Evolutionary conservation across 2,797 vertebrate genomes (phyloP), one percentile per base, ranked within the genome.

Genomic region (Anableps anableps): DNA sequence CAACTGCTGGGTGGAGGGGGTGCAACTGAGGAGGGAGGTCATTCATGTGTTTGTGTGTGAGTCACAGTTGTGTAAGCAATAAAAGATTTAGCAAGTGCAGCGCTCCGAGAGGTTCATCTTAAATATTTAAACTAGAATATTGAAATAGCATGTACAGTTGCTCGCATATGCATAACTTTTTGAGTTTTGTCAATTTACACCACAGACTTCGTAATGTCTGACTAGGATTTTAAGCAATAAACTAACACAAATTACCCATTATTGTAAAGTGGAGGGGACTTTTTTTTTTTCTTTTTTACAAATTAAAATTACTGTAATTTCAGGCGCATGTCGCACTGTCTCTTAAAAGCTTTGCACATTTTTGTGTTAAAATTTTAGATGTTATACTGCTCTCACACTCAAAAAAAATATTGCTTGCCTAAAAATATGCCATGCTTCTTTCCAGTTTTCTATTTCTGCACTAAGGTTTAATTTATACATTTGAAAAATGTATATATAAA

Each of bases 1-100:
- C 88, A 50, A 82, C 82, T 29, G 55, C 19, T 34, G 53, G 72
- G 74, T 68, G 50, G 78, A 45, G 16, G 83, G 74, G 86, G 75
- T 6, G 80, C 74, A 84, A 38, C 71, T 84, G 79, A 79, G 85
- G 87, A 88, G 89, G 87, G 88, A 88, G 90, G 93, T 89, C 91
- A 93, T 91, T 91, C 83, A 84, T 85, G 85, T 51, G 84, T 72
- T 75, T 81, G 85, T 51, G 74, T 72, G 72, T 48, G 75, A n/a
- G 71, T 76, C 48, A 53, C 17, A 34, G 29, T 38, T 71, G 80
- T 68, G 77, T 76, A 58, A 47, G 50, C 11, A 48, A n/a, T 34
- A 34, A 1, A 50, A 50, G 51, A 58, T 70, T 68, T 2, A 70
- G 13, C 8, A 19, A 64, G 21, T 17, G 36, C 36, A 5, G 75